phyloP scores from a whole-genome alignment of 2,888 invertebrate species.

The Zeuzera pyrina region DNA sequence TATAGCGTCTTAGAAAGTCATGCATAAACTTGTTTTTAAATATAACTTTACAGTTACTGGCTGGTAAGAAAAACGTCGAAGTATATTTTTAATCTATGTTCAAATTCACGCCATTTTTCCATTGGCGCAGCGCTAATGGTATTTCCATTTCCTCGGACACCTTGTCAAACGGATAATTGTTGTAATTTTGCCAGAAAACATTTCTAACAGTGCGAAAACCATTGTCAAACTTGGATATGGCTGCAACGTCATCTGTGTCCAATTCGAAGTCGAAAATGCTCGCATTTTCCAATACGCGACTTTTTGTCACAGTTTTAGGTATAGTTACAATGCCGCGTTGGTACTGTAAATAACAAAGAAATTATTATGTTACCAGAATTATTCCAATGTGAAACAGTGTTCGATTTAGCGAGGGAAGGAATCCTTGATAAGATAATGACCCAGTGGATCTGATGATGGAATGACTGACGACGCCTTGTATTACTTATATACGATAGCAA shows the following conservation, averaged over 20 bases:
- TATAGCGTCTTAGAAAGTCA: too few species aligned
- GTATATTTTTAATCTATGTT: constrained; percentile 27
- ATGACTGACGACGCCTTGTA: too few species aligned
- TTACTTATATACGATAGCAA: too few species aligned
- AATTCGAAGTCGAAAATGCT: constrained; percentile 49
- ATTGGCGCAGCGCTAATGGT: constrained; percentile 23
- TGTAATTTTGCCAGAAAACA: constrained; percentile 32
- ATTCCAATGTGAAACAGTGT: too few species aligned
- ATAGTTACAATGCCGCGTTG: constrained; percentile 40
- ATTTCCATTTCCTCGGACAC: constrained; percentile 18
- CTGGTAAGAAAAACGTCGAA: too few species aligned
- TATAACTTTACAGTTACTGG: too few species aligned
- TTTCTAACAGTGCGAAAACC: constrained; percentile 34
- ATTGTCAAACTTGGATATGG: constrained; percentile 36
- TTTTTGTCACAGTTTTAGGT: constrained; percentile 43
- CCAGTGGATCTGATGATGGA: too few species aligned
- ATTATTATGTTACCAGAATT: background rate
- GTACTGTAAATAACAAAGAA: constrained; percentile 44
- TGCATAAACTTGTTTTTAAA: too few species aligned
- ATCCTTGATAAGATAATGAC: too few species aligned
- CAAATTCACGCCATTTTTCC: constrained; percentile 32
- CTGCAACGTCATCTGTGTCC: constrained; percentile 27
- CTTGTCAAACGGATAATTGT: constrained; percentile 40
- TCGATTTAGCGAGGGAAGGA: too few species aligned
- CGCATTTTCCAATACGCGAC: constrained; percentile 42